Evolutionary conservation across 2,113 vertebrate species (phyloP).

Genomic region (Coturnix japonica): DNA sequence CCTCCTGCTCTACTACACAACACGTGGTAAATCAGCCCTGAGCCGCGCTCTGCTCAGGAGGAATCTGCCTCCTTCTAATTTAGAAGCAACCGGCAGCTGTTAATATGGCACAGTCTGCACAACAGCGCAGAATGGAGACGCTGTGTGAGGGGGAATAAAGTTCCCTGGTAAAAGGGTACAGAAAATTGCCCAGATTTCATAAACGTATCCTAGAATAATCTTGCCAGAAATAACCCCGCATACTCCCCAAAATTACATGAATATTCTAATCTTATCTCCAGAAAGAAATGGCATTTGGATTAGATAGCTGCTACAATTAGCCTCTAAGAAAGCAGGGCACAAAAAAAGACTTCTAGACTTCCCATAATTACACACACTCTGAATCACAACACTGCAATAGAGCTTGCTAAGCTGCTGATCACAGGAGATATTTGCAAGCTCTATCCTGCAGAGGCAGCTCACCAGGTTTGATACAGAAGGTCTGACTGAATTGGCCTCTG

Average conservation of each 20-base stretch:
- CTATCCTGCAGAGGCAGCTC: slow-evolving; percentile 17
- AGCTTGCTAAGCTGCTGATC: not conserved
- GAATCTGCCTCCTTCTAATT: slow-evolving; percentile 9
- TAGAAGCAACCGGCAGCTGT: slow-evolving; percentile 5
- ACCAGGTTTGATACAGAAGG: slow-evolving; percentile 79
- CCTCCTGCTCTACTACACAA: not conserved
- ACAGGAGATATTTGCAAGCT: not conserved
- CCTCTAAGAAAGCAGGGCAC: not conserved
- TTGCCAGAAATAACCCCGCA: slow-evolving; percentile 25
- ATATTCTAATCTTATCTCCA: slow-evolving; percentile 7
- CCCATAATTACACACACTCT: not conserved
- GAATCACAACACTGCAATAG: not conserved
- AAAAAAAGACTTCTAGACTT: slow-evolving; percentile 17
- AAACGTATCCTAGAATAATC: slow-evolving; percentile 7
- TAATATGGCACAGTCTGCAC: too few species aligned
- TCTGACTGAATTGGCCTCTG: slow-evolving; percentile 52
- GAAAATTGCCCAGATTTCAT: slow-evolving; percentile 32
- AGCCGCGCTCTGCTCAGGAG: not conserved
- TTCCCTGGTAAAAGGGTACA: slow-evolving; percentile 14
- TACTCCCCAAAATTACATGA: not conserved
- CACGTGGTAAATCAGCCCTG: not conserved
- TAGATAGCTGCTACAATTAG: slow-evolving; percentile 41
- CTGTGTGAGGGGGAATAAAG: not conserved
- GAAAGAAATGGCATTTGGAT: not conserved
- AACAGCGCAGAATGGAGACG: not conserved